Percentiles rank a stretch among this genome's conserved stretches.
Evolutionary conservation across 2,888 invertebrate species (phyloP).

Genomic region (Megalurothrips usitatus): DNA sequence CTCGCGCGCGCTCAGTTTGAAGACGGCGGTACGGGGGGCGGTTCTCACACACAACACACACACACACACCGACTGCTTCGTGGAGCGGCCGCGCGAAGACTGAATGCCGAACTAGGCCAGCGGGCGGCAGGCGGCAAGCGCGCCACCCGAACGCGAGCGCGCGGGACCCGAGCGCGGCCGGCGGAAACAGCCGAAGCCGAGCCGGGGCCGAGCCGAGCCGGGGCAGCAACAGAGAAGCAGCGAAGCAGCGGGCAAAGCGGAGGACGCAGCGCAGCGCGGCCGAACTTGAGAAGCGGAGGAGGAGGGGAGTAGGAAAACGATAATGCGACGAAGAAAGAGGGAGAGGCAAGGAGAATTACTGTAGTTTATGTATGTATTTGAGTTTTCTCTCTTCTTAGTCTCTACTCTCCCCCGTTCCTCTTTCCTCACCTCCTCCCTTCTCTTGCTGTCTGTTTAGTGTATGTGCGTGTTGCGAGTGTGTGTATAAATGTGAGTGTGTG

Average conservation of each 20-base stretch:
- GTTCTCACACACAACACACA: background rate
- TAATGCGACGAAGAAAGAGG: slow-evolving; percentile 20
- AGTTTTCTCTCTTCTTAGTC: background rate
- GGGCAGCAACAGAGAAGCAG: background rate
- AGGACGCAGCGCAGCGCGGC: background rate
- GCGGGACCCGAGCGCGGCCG: background rate
- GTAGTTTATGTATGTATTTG: slow-evolving; percentile 27
- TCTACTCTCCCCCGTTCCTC: background rate
- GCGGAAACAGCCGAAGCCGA: slow-evolving; percentile 8
- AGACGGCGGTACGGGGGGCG: background rate
- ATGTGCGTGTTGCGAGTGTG: too few species aligned
- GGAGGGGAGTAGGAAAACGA: slow-evolving; percentile 7
- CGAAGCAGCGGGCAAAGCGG: background rate
- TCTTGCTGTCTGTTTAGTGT: background rate
- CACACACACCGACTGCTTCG: background rate
- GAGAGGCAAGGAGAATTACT: slow-evolving; percentile 23
- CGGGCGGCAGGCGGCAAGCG: background rate
- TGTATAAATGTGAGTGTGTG: too few species aligned
- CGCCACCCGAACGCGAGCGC: background rate
- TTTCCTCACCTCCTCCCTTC: background rate
- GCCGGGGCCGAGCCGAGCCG: background rate
- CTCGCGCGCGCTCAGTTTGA: background rate
- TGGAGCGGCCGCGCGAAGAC: background rate
- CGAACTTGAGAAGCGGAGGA: slow-evolving; percentile 1
- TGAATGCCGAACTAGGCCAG: slow-evolving; percentile 19